A percentile compares a stretch with the other conserved stretches of the same genome.
Evolutionary conservation across 1,140 invertebrate genomes (phyloP).

Genomic region (Pararge aegeria): DNA sequence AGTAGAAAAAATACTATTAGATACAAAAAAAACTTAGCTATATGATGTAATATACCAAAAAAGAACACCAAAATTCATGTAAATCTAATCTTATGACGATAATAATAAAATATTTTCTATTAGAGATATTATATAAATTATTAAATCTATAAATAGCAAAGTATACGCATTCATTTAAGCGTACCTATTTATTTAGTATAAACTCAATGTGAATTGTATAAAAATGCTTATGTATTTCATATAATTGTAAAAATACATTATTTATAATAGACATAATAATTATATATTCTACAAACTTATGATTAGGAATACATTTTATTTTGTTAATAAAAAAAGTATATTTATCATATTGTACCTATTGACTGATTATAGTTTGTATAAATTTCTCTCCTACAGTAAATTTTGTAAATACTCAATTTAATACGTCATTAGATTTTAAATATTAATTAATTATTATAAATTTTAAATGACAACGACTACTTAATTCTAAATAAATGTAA

Average conservation of each 20-base stretch:
- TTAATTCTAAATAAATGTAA: conserved; percentile 76
- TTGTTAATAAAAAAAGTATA: conserved; percentile 26
- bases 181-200: conserved; percentile 28
- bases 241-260: conserved; percentile 27
- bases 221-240: conserved; percentile 20
- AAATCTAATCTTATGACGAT: conserved; percentile 70
- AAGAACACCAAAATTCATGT: conserved; percentile 72
- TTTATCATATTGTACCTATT: conserved; percentile 37
- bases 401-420: conserved; percentile 25
- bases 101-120: conserved; percentile 44
- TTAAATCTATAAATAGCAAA: conserved; percentile 25
- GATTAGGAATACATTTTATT: conserved; percentile 33
- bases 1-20: conserved; percentile 20
- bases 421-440: conserved; percentile 24
- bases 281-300: conserved; percentile 28
- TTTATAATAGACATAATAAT: conserved; percentile 14
- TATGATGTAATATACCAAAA: conserved; percentile 56
- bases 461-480: conserved; percentile 71
- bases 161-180: conserved; percentile 37
- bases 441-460: conserved; percentile 38
- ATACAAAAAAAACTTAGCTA: conserved; percentile 20
- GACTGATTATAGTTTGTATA: conserved; percentile 40
- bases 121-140: conserved; percentile 25
- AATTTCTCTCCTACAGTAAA: conserved; percentile 33
- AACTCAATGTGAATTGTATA: conserved; percentile 26